Evolutionary conservation across 2,113 vertebrate species (phyloP).

Genomic region (Poeciliopsis occidentalis): DNA sequence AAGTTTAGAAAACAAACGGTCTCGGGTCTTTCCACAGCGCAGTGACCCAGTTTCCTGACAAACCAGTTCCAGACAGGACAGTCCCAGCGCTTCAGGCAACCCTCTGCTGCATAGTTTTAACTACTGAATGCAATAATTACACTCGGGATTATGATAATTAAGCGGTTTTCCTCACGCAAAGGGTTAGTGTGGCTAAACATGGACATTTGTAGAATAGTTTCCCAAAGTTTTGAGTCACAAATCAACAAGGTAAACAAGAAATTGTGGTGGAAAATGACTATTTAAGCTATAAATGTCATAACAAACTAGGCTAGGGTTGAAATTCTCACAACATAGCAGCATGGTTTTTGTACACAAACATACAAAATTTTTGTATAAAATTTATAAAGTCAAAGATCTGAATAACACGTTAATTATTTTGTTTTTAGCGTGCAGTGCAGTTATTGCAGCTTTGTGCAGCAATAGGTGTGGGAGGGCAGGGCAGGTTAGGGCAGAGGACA

Average conservation of each 20-base stretch:
- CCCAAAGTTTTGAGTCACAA: background rate
- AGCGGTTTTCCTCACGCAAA: background rate
- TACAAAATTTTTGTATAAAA: no score
- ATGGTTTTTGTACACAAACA: no score
- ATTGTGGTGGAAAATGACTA: background rate
- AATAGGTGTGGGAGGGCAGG: background rate
- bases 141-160: background rate
- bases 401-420: no score
- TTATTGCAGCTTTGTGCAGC: background rate
- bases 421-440: no score
- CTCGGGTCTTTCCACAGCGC: background rate
- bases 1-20: background rate
- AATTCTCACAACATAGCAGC: no score
- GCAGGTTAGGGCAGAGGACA: background rate
- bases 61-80: background rate
- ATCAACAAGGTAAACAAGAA: background rate
- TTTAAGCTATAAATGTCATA: background rate
- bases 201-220: no score
- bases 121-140: background rate
- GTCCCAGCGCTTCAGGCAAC: background rate
- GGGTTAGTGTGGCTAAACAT: background rate
- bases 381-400: no score
- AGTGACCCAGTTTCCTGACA: slow-evolving; percentile 40
- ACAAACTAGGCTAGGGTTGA: background rate
- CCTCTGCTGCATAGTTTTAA: background rate